Evolutionary conservation across 1,140 invertebrate species (phyloP), one percentile per base, ranked within the genome.

Genomic region (Stenopsyche tienmushanensis): DNA sequence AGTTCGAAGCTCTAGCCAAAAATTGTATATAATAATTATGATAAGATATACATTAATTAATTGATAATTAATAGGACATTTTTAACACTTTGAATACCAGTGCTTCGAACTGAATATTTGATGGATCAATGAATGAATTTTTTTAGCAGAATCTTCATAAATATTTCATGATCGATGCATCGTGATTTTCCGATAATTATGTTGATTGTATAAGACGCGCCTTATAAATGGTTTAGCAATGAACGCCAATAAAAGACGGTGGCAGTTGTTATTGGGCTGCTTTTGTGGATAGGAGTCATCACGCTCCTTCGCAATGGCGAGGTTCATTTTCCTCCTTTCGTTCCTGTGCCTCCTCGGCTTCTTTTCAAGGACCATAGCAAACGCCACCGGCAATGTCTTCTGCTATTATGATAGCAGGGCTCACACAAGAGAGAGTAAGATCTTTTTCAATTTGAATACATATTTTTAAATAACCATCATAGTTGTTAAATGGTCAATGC

Each of bases 361-460:
- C 64, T 66, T 74, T 5, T 58, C 75, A 47, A 70, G 72, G 13
- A 50, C 72, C 62, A 71, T 65, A 25, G 71, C 75, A 13, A 70
- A 72, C 25, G 5, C 5, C 0, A 66, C 74, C 54, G 86, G 85
- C 77, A 34, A 34, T 34, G 80, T 88, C 15, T 80, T 89, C 64
- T 89, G 88, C 74, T 89, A 88, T 73, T 89, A 88, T 72, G 84
- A 88, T 73, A 86, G 85, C 76, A 83, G 78, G 73, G 84, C 86
- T 62, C 83, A 82, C 72, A 78, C 80, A 65, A 82, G 87, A 70
- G 83, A 87, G 79, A 86, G 87, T 88, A 77, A 85, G 83, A 7
- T 7, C 29, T 7, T 7, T 7, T 34, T 34, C 13, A 34, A 34
- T 34, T 34, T 34, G n/a, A n/a, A n/a, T n/a, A n/a, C n/a, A n/a